Evolutionary conservation across 2,888 invertebrate genomes (phyloP).

Genomic region (Cantharis rustica): DNA sequence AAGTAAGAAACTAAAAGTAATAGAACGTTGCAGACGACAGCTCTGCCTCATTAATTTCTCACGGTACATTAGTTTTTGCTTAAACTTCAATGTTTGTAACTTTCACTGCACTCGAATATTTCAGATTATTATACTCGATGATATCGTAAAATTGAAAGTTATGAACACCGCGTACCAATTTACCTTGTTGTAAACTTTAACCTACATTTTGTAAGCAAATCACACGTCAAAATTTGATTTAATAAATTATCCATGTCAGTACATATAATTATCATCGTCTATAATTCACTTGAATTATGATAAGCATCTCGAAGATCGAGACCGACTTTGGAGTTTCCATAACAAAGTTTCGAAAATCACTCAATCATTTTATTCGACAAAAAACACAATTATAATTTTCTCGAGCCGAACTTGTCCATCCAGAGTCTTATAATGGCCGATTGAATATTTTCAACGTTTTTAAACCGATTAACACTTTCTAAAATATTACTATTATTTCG

Average conservation of each 20-base stretch:
- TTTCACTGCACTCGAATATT: conserved; percentile 7
- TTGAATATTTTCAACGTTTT: not conserved
- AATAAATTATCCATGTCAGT: not conserved
- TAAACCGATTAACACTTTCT: not conserved
- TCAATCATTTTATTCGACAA: not conserved
- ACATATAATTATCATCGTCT: not conserved
- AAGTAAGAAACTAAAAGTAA: conserved; percentile 7
- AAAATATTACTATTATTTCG: not conserved
- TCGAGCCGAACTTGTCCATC: not conserved
- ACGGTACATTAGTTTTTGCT: conserved; percentile 25
- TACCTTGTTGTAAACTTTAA: not conserved
- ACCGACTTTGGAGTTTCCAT: not conserved
- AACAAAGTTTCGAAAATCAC: not conserved
- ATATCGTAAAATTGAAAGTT: conserved; percentile 2
- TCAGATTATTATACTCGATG: not conserved
- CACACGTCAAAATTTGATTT: not conserved
- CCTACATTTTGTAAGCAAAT: not conserved
- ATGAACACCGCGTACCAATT: not conserved
- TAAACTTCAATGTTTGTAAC: conserved; percentile 9
- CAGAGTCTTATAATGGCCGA: not conserved
- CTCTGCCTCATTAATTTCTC: conserved; percentile 28
- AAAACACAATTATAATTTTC: not conserved
- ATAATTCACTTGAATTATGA: not conserved
- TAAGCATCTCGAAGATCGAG: not conserved
- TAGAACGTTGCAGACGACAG: conserved; percentile 18